Evolutionary conservation across 2,888 invertebrate species (phyloP).

Genomic region (Troilus luridus): DNA sequence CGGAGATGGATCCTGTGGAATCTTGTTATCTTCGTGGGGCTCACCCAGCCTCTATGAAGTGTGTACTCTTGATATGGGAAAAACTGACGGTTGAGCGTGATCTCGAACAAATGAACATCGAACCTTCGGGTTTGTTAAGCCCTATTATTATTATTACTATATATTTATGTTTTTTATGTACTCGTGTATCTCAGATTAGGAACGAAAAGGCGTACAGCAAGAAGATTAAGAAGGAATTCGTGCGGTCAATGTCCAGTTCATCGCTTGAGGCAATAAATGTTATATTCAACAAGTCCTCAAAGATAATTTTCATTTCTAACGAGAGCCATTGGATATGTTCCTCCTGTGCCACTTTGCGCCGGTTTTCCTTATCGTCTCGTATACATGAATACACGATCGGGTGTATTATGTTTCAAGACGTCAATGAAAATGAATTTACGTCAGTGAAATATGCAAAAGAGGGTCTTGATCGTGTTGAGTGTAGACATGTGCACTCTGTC

Average conservation of each 20-base stretch:
- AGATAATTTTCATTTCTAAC: slow-evolving; percentile 5
- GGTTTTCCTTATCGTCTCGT: neutral
- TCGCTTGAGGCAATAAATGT: neutral
- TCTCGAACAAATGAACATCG: too few relatives aligned
- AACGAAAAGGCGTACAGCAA: too few relatives aligned
- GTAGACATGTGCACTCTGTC: neutral
- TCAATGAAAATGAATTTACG: slow-evolving; percentile 21
- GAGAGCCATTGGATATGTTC: neutral
- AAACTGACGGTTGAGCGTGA: too few relatives aligned
- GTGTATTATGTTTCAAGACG: neutral
- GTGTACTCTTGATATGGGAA: too few relatives aligned
- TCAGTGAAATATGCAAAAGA: neutral
- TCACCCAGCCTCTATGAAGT: too few relatives aligned
- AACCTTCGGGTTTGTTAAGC: too few relatives aligned
- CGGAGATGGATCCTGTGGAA: too few relatives aligned
- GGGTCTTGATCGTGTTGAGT: neutral
- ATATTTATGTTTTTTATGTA: too few relatives aligned
- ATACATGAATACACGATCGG: neutral
- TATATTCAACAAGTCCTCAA: neutral
- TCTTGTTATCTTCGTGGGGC: too few relatives aligned
- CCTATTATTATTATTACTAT: too few relatives aligned
- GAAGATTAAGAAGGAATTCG: neutral
- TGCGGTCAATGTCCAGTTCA: neutral
- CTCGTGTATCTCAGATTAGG: too few relatives aligned
- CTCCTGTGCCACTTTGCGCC: neutral